Evolutionary conservation across 2,888 invertebrate genomes (phyloP), one percentile per base, ranked within the genome.

Genomic region (Hemistola chrysoprasaria): DNA sequence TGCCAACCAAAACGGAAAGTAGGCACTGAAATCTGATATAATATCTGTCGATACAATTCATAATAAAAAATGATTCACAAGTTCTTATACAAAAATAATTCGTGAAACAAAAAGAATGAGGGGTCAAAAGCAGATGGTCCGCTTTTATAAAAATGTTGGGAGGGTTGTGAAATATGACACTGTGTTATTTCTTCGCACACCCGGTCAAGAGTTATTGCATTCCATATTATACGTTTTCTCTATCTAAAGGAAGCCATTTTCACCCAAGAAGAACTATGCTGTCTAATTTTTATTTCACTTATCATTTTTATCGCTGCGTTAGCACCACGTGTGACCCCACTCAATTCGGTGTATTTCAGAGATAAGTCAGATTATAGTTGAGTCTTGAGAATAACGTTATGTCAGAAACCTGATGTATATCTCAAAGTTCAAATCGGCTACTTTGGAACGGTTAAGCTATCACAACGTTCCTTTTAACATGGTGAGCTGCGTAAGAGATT

Each of bases 121-220:
- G 84, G 87, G 87, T 88, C 87, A 86, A 86, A 87, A 85, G 86
- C 88, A 88, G 88, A 88, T 86, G 88, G 87, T 86, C 71, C 81
- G 78, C 87, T 81, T 88, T 88, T 87, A 86, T 88, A 88, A 88
- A 88, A 88, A 85, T 88, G 87, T 88, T 82, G 85, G 43, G 87
- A 86, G 86, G 86, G 87, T 82, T 81, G 84, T 87, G 88, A 88
- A 88, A 87, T 87, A 88, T 87, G 87, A 88, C 87, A 87, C 85
- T 80, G 81, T 85, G 87, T 88, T 88, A 88, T 88, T 87, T 85
- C 87, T 84, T 84, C 87, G 88, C 87, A 83, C 88, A 88, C 84
- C 88, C 87, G 88, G 86, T 86, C 88, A 87, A 86, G 87, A 87
- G 86, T 88, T 88, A 87, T 87, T 84, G 88, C 87, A 88, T 87